Percentiles rank a stretch among this genome's conserved stretches.
Conservation (phyloP, 2,797 vertebrate species). For the Xerus rutilus region DNA sequence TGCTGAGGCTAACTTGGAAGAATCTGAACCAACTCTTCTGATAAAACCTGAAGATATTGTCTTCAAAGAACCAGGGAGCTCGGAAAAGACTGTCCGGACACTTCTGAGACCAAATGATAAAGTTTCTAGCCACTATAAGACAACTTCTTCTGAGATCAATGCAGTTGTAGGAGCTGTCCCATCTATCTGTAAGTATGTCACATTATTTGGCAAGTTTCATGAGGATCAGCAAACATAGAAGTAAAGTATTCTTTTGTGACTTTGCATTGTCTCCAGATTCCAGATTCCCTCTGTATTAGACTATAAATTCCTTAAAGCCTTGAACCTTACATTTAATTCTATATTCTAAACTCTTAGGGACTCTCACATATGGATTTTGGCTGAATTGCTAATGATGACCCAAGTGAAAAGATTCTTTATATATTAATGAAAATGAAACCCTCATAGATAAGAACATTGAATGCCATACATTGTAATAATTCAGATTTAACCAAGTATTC, state of each 20-base stretch:
- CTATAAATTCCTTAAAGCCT: background rate
- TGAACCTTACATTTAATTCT: background rate
- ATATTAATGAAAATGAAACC: background rate
- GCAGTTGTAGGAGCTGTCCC: conserved; percentile 81
- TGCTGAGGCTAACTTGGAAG: conserved; percentile 56
- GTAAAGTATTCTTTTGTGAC: background rate
- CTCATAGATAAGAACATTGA: background rate
- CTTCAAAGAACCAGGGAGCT: conserved; percentile 85
- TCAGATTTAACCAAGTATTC: background rate
- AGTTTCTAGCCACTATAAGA: conserved; percentile 86
- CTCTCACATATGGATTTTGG: background rate
- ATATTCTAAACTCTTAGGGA: background rate
- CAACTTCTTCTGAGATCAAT: conserved; percentile 90
- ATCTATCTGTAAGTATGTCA: conserved; percentile 87
- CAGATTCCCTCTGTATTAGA: background rate
- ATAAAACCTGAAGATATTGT: conserved; percentile 88
- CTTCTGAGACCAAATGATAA: conserved; percentile 82
- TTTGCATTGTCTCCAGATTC: background rate
- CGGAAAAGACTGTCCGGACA: conserved; percentile 86
- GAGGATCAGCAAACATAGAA: background rate
- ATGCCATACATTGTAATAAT: background rate
- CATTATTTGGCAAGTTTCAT: background rate
- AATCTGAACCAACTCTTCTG: conserved; percentile 72
- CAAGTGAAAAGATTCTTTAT: background rate
- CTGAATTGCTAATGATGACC: background rate